Evolutionary conservation across 2,888 invertebrate species (phyloP).

Genomic region (Celastrina argiolus): DNA sequence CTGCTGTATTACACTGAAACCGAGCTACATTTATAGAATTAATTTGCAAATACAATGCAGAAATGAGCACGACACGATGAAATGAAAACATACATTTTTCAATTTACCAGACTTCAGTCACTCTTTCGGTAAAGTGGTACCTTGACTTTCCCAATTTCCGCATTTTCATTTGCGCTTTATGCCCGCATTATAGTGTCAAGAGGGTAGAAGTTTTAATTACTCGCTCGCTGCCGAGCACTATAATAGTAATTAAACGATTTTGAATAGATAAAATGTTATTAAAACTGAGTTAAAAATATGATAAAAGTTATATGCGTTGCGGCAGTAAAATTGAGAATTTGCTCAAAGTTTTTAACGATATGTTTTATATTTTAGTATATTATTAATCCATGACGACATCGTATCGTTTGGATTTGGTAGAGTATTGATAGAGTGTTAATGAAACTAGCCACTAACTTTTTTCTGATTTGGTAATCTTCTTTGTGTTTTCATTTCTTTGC

Average conservation of each 20-base stretch:
- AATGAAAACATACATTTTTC: conserved; percentile 12
- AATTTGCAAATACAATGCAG: not conserved
- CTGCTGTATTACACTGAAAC: not conserved
- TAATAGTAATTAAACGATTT: conserved; percentile 12
- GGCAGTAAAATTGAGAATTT: not conserved
- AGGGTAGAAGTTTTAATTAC: conserved; percentile 13
- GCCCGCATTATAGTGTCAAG: conserved; percentile 15
- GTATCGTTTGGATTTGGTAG: too few species aligned
- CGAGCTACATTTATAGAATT: not conserved
- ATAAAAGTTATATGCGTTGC: not conserved
- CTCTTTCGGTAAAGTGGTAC: conserved; percentile 8
- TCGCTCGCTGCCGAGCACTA: conserved; percentile 15
- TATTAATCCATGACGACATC: too few species aligned
- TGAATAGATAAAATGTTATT: not conserved
- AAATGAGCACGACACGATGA: not conserved
- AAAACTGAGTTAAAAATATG: not conserved
- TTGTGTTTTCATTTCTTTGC: too few species aligned
- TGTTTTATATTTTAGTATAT: too few species aligned
- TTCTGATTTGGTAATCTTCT: too few species aligned
- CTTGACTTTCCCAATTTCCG: conserved; percentile 11
- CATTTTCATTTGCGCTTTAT: conserved; percentile 10
- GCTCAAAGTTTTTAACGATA: not conserved
- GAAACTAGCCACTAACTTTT: too few species aligned
- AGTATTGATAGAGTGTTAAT: too few species aligned
- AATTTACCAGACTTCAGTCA: conserved; percentile 6